phyloP scores from a whole-genome alignment of 1,140 invertebrate genomes.

The Dreissena polymorpha region DNA sequence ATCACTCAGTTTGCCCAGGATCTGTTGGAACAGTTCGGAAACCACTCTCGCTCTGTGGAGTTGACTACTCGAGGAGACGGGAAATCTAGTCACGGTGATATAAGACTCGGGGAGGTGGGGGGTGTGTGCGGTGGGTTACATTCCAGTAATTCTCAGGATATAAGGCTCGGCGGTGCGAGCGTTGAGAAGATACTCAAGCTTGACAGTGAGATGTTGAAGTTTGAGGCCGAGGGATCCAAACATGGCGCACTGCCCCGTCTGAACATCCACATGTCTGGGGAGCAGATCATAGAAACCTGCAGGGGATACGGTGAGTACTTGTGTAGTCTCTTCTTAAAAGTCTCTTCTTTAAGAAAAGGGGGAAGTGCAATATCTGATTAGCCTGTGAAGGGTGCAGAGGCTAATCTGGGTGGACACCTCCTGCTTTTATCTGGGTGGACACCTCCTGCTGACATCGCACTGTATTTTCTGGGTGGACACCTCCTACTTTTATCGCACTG shows the following conservation, averaged over 20 bases:
- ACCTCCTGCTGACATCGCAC: too few relatives aligned
- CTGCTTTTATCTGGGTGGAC: too few relatives aligned
- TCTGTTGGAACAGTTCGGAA: constrained; percentile 67
- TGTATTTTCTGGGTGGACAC: too few relatives aligned
- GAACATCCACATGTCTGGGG: constrained; percentile 78
- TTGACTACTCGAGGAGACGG: constrained; percentile 34
- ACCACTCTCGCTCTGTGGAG: constrained; percentile 23
- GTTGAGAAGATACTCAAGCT: constrained; percentile 45
- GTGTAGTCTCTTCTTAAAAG: not conserved
- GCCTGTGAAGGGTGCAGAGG: too few relatives aligned
- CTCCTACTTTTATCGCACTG: too few relatives aligned
- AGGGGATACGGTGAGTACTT: constrained; percentile 75
- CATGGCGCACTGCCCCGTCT: constrained; percentile 37
- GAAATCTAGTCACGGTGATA: constrained; percentile 44
- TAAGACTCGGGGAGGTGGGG: constrained; percentile 25
- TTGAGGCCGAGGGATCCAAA: constrained; percentile 47
- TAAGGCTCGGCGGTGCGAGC: constrained; percentile 22
- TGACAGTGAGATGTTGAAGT: constrained; percentile 43
- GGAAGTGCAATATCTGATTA: too few relatives aligned
- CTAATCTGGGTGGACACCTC: too few relatives aligned
- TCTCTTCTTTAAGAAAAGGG: too few relatives aligned
- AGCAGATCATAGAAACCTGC: constrained; percentile 77
- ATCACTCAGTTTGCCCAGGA: constrained; percentile 68
- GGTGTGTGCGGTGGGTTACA: constrained; percentile 25
- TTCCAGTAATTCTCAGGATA: constrained; percentile 52